Percentiles rank a stretch among this genome's conserved stretches.
phyloP scores from a whole-genome alignment of 2,113 vertebrate genomes.

The Pollimyrus isidori region DNA sequence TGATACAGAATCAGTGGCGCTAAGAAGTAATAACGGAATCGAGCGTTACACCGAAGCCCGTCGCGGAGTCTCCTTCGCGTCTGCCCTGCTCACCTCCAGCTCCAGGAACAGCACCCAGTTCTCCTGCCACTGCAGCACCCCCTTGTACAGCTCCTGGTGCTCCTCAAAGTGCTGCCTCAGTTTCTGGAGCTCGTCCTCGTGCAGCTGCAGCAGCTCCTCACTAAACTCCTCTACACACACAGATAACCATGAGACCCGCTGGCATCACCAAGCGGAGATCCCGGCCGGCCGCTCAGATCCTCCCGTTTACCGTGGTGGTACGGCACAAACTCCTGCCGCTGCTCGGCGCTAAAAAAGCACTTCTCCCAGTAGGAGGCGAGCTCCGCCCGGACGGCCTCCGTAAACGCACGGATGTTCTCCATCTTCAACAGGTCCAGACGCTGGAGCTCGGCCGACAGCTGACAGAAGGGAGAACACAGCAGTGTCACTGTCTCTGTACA shows the following conservation, averaged over 20 bases:
- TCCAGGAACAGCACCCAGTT: constrained; percentile 81
- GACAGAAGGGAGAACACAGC: neutral
- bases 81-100: constrained; percentile 70
- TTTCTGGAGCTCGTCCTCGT: constrained; percentile 63
- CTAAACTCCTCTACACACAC: constrained; percentile 68
- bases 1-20: neutral
- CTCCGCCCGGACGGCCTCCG: constrained; percentile 66
- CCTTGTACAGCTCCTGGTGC: constrained; percentile 78
- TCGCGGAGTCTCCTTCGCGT: neutral
- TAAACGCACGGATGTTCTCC: constrained; percentile 71
- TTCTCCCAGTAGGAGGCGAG: constrained; percentile 72
- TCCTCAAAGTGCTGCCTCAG: constrained; percentile 66
- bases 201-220: constrained; percentile 69
- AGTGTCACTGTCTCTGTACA: neutral
- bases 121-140: constrained; percentile 76
- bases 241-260: neutral
- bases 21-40: neutral
- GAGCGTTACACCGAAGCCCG: neutral
- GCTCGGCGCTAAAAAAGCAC: constrained; percentile 77
- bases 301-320: constrained; percentile 63
- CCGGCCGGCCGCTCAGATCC: neutral
- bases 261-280: neutral
- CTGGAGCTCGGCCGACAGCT: constrained; percentile 74
- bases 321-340: constrained; percentile 64
- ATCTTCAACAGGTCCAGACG: constrained; percentile 73